Percentiles rank a stretch among this genome's conserved stretches.
These are phyloP conservation scores for Oryctes rhinoceros DNA, from an alignment of 1,140 invertebrate genomes.

Conservation along the genomic window DNA sequence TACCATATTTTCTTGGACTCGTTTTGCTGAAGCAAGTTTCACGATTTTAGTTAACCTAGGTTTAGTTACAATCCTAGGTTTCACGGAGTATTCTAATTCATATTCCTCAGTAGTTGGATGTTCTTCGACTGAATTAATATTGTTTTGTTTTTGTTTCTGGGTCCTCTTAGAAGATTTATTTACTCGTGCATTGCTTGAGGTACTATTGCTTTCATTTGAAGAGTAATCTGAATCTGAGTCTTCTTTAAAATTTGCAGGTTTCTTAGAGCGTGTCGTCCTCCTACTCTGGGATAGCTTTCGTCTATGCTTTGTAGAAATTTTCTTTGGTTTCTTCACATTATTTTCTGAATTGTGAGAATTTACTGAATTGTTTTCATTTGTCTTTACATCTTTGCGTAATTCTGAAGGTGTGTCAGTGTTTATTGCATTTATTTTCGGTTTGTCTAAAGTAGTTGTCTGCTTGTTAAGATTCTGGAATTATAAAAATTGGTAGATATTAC, in stretches of 20 bases:
- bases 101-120: slow-evolving; percentile 43
- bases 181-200: background rate
- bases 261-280: background rate
- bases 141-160: background rate
- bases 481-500: too few species aligned
- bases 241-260: slow-evolving; percentile 4
- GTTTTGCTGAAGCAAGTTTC: slow-evolving; percentile 48
- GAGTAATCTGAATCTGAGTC: background rate
- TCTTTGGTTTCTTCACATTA: background rate
- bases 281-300: background rate
- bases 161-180: background rate
- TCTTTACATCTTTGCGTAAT: background rate
- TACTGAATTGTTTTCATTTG: background rate
- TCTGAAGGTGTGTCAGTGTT: background rate
- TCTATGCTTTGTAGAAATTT: background rate
- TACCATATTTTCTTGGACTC: slow-evolving; percentile 47
- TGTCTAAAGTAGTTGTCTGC: too few species aligned
- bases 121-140: background rate
- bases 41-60: slow-evolving; percentile 52
- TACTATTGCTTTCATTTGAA: background rate
- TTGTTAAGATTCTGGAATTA: too few species aligned
- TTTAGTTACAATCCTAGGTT: slow-evolving; percentile 52
- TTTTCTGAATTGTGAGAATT: background rate
- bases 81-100: slow-evolving; percentile 58
- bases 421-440: too few species aligned